A percentile compares a stretch with the other conserved stretches of the same genome.
These are phyloP conservation scores for Mimumesa dahlbomi DNA, from an alignment of 2,888 invertebrate genomes.

Conservation along the genomic window DNA sequence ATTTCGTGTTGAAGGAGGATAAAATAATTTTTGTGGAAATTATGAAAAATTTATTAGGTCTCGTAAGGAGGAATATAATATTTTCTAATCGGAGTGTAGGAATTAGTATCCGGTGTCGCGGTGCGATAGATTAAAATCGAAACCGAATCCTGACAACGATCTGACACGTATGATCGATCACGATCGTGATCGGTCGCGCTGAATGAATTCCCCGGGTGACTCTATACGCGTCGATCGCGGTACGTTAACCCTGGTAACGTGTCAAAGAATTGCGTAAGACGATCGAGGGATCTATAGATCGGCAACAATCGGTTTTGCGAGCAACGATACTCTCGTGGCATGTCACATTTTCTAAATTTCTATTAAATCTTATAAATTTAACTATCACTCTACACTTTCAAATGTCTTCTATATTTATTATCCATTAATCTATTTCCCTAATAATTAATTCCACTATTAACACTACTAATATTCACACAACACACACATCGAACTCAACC, in stretches of 20 bases:
- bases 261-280: conserved; percentile 42
- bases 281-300: conserved; percentile 33
- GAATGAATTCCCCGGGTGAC: conserved; percentile 1
- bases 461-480: background rate
- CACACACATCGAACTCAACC: background rate
- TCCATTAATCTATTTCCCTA: too few species aligned
- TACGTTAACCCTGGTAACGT: conserved; percentile 49
- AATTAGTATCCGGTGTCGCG: too few species aligned
- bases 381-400: too few species aligned
- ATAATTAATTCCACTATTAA: background rate
- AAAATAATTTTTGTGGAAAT: too few species aligned
- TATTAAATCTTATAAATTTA: too few species aligned
- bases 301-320: conserved; percentile 40
- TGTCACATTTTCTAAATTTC: too few species aligned
- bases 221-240: conserved; percentile 17
- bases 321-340: conserved; percentile 45
- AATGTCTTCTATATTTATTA: too few species aligned
- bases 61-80: too few species aligned
- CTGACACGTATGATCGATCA: conserved; percentile 25
- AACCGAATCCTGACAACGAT: background rate
- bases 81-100: too few species aligned
- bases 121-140: background rate
- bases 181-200: conserved; percentile 23
- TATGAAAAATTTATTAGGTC: too few species aligned
- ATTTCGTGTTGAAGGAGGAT: too few species aligned